Evolutionary conservation across 1,140 invertebrate species (phyloP), one percentile per base, ranked within the genome.

Genomic region (Coenobita brevimanus): DNA sequence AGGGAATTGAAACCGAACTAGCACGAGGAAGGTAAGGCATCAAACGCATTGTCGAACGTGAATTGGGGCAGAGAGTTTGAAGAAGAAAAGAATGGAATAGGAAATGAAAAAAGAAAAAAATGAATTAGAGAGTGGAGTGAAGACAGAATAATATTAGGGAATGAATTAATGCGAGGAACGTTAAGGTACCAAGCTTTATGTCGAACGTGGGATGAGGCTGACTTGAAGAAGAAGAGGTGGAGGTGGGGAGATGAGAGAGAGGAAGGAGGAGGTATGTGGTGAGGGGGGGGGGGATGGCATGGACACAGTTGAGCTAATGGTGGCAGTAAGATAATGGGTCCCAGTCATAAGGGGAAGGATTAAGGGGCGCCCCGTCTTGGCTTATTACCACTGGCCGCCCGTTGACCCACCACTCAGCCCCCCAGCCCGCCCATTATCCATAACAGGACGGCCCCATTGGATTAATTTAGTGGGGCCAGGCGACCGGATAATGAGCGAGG

Each of bases 401-500:
- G n/a, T 36, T 43, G 62, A 41, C 36, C 38, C 60, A 46, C 60
- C 36, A 60, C n/a, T 54, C n/a, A 50, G n/a, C n/a, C 60, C 79
- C 38, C 17, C 46, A 50, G 46, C 27, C 21, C 62, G 60, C 64
- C 57, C 80, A 50, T 82, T 69, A 82, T 69, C 80, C 80, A 71
- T 82, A 43, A 67, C 54, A 69, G 64, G 62, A 71, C 38, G 21
- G 38, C 38, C 54, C 41, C 43, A 82, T 82, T 69, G 64, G 62
- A 54, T 67, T 82, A 82, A 82, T 82, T 69, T 82, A 82, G 80
- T 82, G 80, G 62, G 60, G 41, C 64, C 38, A 27, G 64, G 80
- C 60, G 41, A 62, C 27, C 64, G 80, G 64, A 82, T 82, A 82
- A 82, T 82, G 80, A 82, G 80, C 57, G 79, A 38, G 33, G 67